Evolutionary conservation across 2,888 invertebrate species (phyloP), one percentile per base, ranked within the genome.

Genomic region (Eupithecia centaureata): DNA sequence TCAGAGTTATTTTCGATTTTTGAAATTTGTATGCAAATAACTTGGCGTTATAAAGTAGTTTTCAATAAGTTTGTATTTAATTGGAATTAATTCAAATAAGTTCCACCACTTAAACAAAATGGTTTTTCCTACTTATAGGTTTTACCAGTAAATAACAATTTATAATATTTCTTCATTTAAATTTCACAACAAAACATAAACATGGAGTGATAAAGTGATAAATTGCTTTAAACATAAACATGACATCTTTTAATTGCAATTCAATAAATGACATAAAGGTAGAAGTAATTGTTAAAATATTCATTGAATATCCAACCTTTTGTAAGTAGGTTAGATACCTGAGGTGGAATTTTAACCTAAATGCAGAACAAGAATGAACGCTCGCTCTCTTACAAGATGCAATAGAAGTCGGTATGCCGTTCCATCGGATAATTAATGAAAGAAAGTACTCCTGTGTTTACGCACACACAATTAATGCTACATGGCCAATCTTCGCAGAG

Each of bases 241-340:
- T 58, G 32, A 33, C 32, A 15, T 15, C 22, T 58, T 58, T 58
- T 32, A 32, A 65, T 59, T 52, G 54, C 54, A 15, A 56, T 62
- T 42, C 18, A 42, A 42, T 42, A 18, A 42, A 42, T 18, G 42
- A 7, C 42, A 42, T 42, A 42, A 8, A 18, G 42, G 10, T 42
- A 18, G 42, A 42, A 18, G 10, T 42, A 42, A 38, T 54, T 62
- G 62, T 54, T 62, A 62, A 65, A 65, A 65, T 62, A 62, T 62
- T 54, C 62, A 62, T 63, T 28, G 30, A 27, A 22, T 28, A 56
- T 22, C 35, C 38, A 28, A 60, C 38, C 59, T 42, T 63, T 12
- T 28, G 28, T 42, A 42, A 42, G 42, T 18, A 42, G 42, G 42
- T 42, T 42, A 42, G 42, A 18, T 42, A 10, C 38, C 5, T 12